Base-by-base conservation (phyloP, 2,113 vertebrate species). In the Gallinago media region DNA sequence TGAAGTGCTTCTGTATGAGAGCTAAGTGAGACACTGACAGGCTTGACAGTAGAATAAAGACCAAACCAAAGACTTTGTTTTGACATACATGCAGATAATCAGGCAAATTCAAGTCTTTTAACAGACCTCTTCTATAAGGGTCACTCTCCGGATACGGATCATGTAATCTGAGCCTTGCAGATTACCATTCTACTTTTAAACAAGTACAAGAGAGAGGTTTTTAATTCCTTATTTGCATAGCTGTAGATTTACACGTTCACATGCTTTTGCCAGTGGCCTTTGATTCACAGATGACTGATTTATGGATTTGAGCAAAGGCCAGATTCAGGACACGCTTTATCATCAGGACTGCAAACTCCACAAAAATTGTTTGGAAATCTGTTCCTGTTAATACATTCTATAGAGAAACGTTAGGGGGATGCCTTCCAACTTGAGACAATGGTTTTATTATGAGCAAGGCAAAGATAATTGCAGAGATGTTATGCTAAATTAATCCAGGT, bases 121-220 rank as follows among this genome's bases (percentile, higher is more conserved):
- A 72, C 59, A 94, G 76, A 81, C 65, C 59, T 67, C 42, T 92
- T 91, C 86, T 59, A 3, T 85, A 75, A 75, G 92, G 95, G 95
- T 95, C 96, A 96, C 87, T 96, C 93, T 94, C 96, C 79, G 70
- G 92, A 83, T 92, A 92, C 9, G 5, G 95, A 96, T 94, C 92
- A 34, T 96, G 97, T 98, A 98, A 98, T 95, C 71, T 91, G 96
- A 98, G 96, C 65, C 87, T 90, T 94, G 70, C 40, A 92, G 87
- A 97, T 97, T 96, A 92, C 94, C 40, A 49, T 85, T 82, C 76
- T 94, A 61, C 92, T 93, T 96, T 83, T 95, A 96, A 96, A 89
- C 46, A 95, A 88, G 83, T 85, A 52, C 73, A 77, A 85, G 80
- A 67, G 73, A 77, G 44, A 83, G 63, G 66, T 26, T 90, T 95